Base-by-base conservation (phyloP, 2,797 vertebrate species). In the Alcedo atthis region DNA sequence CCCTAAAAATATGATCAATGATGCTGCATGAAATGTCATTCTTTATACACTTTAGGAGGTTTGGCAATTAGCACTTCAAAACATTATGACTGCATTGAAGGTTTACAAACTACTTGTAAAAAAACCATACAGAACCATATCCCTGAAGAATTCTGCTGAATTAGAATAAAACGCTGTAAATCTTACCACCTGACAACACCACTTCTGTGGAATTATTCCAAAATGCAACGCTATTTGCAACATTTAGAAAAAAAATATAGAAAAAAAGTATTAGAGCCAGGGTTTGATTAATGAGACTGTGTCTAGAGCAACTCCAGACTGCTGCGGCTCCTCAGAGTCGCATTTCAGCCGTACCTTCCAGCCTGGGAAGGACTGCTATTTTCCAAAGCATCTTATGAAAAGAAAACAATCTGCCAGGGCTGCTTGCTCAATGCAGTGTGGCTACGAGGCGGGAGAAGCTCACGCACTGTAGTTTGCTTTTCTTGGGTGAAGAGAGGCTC, bases 1-100 rank as follows among this genome's bases (percentile, higher is more conserved):
- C 95, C 96, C 94, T 96, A 96, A 97, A 97, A 96, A 87, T 93
- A 94, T 95, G 95, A 97, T 97, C 92, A 96, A 96, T 55, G 75
- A 94, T 68, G 73, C 87, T 87, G 80, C 84, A 96, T 81, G 95
- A 97, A 97, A 96, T 96, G 93, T 91, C 94, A 96, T 96, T 97
- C 95, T 96, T 97, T 94, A 93, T 84, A 91, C 81, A 93, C 85
- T 96, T 97, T 94, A 96, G 95, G 94, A 96, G 91, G 87, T 58
- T 95, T 92, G 85, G 92, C 95, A 97, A 97, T 97, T 97, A 97
- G 91, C 21, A 30, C 58, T 74, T 92, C 66, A 87, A 97, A 96
- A 93, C 93, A 94, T 74, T 53, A 68, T 63, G 28, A 85, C 85
- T 96, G 63, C 59, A 93, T 32, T 61, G 91, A 94, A 90, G 90